These are phyloP conservation scores for Peromyscus maniculatus DNA, from an alignment of 2,113 vertebrate species.

Conservation along the genomic window DNA sequence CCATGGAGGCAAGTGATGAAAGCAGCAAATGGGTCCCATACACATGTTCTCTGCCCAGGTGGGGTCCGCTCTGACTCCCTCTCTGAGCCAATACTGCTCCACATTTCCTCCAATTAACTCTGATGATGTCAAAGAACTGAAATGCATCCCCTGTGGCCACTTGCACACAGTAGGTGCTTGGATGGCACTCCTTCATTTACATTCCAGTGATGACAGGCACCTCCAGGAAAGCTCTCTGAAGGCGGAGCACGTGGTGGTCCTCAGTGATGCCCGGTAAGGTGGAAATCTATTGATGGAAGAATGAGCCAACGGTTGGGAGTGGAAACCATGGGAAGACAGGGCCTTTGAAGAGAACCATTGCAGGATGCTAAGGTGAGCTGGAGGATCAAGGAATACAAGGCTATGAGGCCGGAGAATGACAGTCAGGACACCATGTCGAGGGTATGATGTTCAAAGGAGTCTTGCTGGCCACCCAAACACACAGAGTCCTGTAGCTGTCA, in stretches of 20 bases:
- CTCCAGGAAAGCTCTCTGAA: not conserved
- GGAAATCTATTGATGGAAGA: not conserved
- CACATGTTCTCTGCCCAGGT: conserved; percentile 91
- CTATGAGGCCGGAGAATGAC: not conserved
- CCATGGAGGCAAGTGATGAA: conserved; percentile 96
- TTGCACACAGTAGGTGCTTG: conserved; percentile 72
- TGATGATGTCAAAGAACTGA: conserved; percentile 68
- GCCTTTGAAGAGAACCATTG: not conserved
- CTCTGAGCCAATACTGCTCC: conserved; percentile 79
- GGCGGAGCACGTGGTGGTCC: not conserved
- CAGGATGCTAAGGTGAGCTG: not conserved
- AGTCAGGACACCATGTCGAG: not conserved
- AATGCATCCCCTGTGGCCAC: not conserved
- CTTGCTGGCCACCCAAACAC: not conserved
- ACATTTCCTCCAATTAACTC: conserved; percentile 77
- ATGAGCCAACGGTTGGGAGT: not conserved
- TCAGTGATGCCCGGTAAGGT: not conserved
- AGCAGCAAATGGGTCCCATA: conserved; percentile 92
- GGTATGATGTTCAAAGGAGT: not conserved
- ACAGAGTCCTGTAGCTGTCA: too few species aligned
- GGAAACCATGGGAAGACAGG: not conserved
- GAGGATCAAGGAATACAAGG: not conserved
- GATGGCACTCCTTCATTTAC: not conserved
- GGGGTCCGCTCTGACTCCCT: conserved; percentile 82
- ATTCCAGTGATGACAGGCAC: not conserved